phyloP scores from a whole-genome alignment of 2,888 invertebrate species.

The Nomada goodeniana region DNA sequence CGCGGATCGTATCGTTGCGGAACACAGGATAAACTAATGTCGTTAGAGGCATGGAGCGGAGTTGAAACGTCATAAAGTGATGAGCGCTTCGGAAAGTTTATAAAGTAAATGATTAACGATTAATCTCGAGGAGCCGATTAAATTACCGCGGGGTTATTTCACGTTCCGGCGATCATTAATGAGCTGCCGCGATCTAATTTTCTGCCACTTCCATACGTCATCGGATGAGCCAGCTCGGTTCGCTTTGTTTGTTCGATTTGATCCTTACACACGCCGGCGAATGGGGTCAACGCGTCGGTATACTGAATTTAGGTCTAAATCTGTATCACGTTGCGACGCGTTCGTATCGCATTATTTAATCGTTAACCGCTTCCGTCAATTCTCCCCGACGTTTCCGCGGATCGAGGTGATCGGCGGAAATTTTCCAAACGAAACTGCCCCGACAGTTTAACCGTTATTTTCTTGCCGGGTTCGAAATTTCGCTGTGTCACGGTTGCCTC shows the following conservation, averaged over 20 bases:
- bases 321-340: slow-evolving; percentile 44
- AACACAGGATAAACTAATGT: slow-evolving; percentile 27
- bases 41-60: slow-evolving; percentile 26
- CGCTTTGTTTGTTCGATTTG: slow-evolving; percentile 50
- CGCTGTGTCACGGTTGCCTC: neutral
- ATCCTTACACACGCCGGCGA: slow-evolving; percentile 42
- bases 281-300: slow-evolving; percentile 51
- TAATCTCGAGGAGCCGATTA: slow-evolving; percentile 13
- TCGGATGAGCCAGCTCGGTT: slow-evolving; percentile 44
- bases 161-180: slow-evolving; percentile 34
- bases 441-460: too few relatives aligned
- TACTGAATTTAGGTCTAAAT: slow-evolving; percentile 44
- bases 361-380: slow-evolving; percentile 10
- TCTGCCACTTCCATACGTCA: slow-evolving; percentile 51
- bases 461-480: neutral
- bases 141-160: slow-evolving; percentile 35
- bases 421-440: too few relatives aligned
- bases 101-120: slow-evolving; percentile 23
- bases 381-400: neutral
- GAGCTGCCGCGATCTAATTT: slow-evolving; percentile 53
- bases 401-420: neutral
- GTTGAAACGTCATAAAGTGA: slow-evolving; percentile 23
- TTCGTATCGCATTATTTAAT: slow-evolving; percentile 37
- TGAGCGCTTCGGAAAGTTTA: slow-evolving; percentile 6
- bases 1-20: slow-evolving; percentile 31